Base-by-base conservation (phyloP, 2,797 vertebrate genomes). In the Melanotaenia parkinsoni region DNA sequence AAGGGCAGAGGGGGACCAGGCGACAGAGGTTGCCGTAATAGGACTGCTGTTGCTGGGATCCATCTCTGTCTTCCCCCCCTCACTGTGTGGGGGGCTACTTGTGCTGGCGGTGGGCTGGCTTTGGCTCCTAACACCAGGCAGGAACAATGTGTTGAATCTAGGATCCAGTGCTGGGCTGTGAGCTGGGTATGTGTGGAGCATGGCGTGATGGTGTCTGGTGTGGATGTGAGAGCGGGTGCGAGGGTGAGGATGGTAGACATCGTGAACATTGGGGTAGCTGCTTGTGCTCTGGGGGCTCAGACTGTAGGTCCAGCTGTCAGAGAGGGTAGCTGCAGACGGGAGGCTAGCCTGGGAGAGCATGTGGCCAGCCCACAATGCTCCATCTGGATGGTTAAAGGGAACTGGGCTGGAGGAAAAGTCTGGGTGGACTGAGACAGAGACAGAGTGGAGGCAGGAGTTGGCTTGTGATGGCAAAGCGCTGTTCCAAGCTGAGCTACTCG, bases 291-390 rank as follows among this genome's bases (percentile, higher is more conserved):
- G 97, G 84, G 95, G 93, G 86, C 94, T 95, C 83, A 99, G 91
- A 67, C 95, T 94, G 85, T 99, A 99, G 71, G 94, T 95, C 98
- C 98, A 99, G 79, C 96, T 94, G 69, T 99, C 97, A 0, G 96
- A 88, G 18, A 95, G 91, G 0, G 94, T 74, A 0, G 96, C 88
- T 38, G 95, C 79, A 70, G 96, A 90, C 3, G 95, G 91, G 0
- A 96, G 93, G 85, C 93, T 92, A 81, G 95, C 91, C 90, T 97
- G 97, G 73, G 95, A 93, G 30, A 98, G 93, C 75, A 95, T 32
- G 0, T 97, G 97, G 78, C 96, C 95, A 0, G 96, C 93, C 98
- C 98, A 99, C 74, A 95, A 89, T 64, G 92, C 80, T 74, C 96
- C 92, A 0, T 99, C 98, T 0, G 95, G 74, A 18, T 95, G 67